phyloP scores from a whole-genome alignment of 2,888 invertebrate species.

The Oxycera nigricornis region DNA sequence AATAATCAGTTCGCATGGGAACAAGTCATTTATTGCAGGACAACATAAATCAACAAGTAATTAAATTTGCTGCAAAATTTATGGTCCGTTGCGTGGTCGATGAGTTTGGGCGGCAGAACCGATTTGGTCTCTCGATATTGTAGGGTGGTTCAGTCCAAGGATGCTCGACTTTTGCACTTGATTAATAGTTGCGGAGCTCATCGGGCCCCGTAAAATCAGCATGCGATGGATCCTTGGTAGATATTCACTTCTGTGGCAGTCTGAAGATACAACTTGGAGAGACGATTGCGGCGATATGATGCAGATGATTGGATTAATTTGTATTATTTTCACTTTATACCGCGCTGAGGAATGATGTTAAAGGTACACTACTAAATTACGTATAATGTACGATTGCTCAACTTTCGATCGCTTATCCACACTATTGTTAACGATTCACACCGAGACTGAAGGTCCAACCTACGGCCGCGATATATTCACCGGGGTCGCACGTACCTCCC shows the following conservation, averaged over 20 bases:
- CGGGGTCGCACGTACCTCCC: conserved; percentile 7
- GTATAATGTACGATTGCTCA: neutral
- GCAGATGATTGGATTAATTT: too few species aligned
- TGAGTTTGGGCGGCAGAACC: neutral
- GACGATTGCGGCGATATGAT: too few species aligned
- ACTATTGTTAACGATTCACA: neutral
- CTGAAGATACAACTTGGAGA: too few species aligned
- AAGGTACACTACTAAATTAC: neutral
- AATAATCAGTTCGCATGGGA: conserved; percentile 18
- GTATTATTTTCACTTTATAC: neutral
- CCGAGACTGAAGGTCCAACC: neutral
- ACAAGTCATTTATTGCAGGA: conserved; percentile 17
- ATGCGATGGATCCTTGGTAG: too few species aligned
- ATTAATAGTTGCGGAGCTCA: too few species aligned
- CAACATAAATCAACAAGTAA: conserved; percentile 32
- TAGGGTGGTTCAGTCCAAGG: too few species aligned
- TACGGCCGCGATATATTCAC: neutral
- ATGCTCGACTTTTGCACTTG: too few species aligned
- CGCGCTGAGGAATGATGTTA: neutral
- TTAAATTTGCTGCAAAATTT: conserved; percentile 17
- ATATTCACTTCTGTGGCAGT: too few species aligned
- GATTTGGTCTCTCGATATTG: neutral
- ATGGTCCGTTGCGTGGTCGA: neutral
- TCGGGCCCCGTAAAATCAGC: too few species aligned
- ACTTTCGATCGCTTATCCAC: too few species aligned